phyloP scores from a whole-genome alignment of 1,140 invertebrate species.

The Oreohelix idahoensis region DNA sequence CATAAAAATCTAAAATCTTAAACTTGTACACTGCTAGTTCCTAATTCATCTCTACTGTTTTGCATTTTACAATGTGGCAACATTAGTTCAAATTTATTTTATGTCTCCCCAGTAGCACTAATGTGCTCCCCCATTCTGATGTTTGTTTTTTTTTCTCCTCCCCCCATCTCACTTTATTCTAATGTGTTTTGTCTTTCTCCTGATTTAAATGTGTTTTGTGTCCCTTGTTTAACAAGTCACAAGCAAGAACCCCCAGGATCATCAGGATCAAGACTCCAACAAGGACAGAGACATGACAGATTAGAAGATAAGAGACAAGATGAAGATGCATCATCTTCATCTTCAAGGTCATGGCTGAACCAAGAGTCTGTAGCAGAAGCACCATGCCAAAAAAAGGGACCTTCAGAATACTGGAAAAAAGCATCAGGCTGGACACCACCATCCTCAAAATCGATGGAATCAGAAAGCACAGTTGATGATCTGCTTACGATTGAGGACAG shows the following conservation, averaged over 20 bases:
- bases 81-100: too few relatives aligned
- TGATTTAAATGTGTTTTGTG: too few relatives aligned
- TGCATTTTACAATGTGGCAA: too few relatives aligned
- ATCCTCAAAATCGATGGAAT: background rate
- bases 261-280: background rate
- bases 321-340: background rate
- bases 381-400: background rate
- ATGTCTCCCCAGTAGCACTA: too few relatives aligned
- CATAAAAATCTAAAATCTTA: too few relatives aligned
- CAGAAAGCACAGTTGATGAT: conserved; percentile 19
- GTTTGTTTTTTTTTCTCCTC: too few relatives aligned
- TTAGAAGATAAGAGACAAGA: background rate
- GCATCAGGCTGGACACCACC: background rate
- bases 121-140: too few relatives aligned
- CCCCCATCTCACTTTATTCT: too few relatives aligned
- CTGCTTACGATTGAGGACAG: conserved; percentile 5
- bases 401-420: conserved; percentile 36
- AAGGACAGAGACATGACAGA: background rate
- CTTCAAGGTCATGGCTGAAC: background rate
- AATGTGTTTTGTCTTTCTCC: too few relatives aligned
- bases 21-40: too few relatives aligned
- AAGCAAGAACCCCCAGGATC: background rate
- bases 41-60: too few relatives aligned
- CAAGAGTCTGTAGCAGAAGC: conserved; percentile 1
- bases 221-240: conserved; percentile 1